Percentiles rank a stretch among this genome's conserved stretches.
Conservation (phyloP, 2,797 vertebrate species). For the Garrulus glandarius region DNA sequence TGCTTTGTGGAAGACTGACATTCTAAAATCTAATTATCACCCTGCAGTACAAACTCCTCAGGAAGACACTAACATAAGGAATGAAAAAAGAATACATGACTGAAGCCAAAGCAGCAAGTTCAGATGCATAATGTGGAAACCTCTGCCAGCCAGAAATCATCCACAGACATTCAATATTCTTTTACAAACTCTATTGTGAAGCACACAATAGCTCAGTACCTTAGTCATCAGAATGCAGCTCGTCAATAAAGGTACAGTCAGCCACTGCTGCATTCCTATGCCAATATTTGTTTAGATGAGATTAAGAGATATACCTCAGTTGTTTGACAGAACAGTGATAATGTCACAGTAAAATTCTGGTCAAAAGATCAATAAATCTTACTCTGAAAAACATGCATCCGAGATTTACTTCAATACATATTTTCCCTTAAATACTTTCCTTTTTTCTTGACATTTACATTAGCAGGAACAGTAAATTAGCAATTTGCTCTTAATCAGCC, state of each 20-base stretch:
- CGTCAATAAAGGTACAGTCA: slow-evolving; percentile 4
- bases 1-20: background rate
- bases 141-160: background rate
- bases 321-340: background rate
- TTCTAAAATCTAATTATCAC: slow-evolving; percentile 24
- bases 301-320: background rate
- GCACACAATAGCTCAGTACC: background rate
- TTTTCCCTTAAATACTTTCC: background rate
- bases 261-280: background rate
- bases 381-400: background rate
- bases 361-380: background rate
- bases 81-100: background rate
- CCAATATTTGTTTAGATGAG: background rate
- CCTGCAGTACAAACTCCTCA: background rate
- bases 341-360: background rate
- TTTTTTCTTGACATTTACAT: background rate
- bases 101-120: background rate
- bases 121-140: background rate
- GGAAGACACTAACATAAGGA: background rate
- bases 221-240: slow-evolving; percentile 12
- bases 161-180: background rate
- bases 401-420: background rate
- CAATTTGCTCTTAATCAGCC: background rate
- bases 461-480: background rate
- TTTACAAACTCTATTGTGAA: background rate